Base-by-base conservation (phyloP, 2,113 vertebrate genomes). In the Oxyruncus cristatus region DNA sequence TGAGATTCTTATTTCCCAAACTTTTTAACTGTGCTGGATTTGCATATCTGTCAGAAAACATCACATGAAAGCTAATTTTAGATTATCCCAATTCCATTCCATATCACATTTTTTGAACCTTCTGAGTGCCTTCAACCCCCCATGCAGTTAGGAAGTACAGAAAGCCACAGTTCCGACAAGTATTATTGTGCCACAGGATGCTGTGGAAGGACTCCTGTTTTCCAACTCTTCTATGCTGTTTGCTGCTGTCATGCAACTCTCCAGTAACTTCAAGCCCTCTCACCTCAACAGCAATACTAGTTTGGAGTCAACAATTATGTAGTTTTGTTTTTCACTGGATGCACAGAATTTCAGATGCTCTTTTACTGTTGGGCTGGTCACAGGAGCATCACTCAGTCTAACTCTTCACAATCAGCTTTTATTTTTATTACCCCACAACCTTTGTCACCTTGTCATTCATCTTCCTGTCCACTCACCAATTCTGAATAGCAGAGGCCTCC, bases 221-320 rank as follows among this genome's bases (percentile, higher is more conserved):
- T 46, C 16, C 21, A 12, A 1, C 49, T 42, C 35, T 37, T 84
- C 8, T 32, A 23, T 44, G 39, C 23, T 47, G 20, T n/a, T 44
- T 14, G 11, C 70, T 41, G 33, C 41, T 42, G 20, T 50, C 11
- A 1, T 7, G 5, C 42, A 37, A 2, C 28, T 12, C 11, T 9
- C 8, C 5, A 1, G 14, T 23, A 22, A 3, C 41, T 41, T n/a
- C 23, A 22, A 9, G 9, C 27, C 44, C 58, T 59, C 59, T 50
- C 28, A 3, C 41, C 37, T 58, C 21, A 41, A 30, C 5, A 26
- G 27, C 39, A 24, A 1, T 19, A 35, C 20, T 30, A 13, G 1
- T 12, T 21, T 23, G 27, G 44, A 66, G 26, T 41, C 74, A 42
- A 1, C 2, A 1, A 1, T 11, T 27, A 6, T 0, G 2, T 11